These are phyloP conservation scores for Pachyrhynchus sulphureomaculatus DNA, from an alignment of 1,140 invertebrate genomes.

Conservation along the genomic window DNA sequence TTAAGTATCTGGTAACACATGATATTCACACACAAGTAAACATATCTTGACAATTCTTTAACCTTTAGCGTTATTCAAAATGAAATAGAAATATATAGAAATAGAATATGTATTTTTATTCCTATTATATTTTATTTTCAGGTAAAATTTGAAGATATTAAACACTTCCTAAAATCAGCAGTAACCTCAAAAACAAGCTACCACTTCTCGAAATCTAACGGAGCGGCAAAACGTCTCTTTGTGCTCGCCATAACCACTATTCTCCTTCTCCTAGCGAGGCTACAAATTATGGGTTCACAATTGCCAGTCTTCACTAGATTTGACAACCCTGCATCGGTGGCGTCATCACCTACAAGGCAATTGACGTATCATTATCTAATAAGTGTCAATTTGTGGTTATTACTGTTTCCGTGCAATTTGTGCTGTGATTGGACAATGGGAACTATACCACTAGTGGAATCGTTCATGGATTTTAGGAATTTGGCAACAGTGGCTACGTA, in stretches of 20 bases:
- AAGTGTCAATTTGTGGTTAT: slow-evolving; percentile 86
- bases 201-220: slow-evolving; percentile 65
- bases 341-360: slow-evolving; percentile 75
- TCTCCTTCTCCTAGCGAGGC: slow-evolving; percentile 76
- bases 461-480: slow-evolving; percentile 80
- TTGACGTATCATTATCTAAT: slow-evolving; percentile 93
- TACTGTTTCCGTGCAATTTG: slow-evolving; percentile 84
- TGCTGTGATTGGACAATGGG: slow-evolving; percentile 99
- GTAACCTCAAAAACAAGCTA: slow-evolving; percentile 65
- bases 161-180: slow-evolving; percentile 60
- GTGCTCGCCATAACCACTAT: slow-evolving; percentile 79
- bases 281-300: slow-evolving; percentile 95
- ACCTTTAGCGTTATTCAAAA: too few species aligned
- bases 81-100: too few species aligned
- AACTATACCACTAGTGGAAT: slow-evolving; percentile 83
- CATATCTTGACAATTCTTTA: too few species aligned
- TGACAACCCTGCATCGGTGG: slow-evolving; percentile 89
- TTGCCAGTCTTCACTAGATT: slow-evolving; percentile 94
- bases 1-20: too few species aligned
- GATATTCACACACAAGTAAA: too few species aligned
- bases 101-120: too few species aligned
- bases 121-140: slow-evolving; percentile 51
- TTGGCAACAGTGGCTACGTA: slow-evolving; percentile 79
- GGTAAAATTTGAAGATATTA: slow-evolving; percentile 67
- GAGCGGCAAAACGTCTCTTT: slow-evolving; percentile 74